Evolutionary conservation across 2,888 invertebrate species (phyloP), one percentile per base, ranked within the genome.

Genomic region (Melanostoma scalare): DNA sequence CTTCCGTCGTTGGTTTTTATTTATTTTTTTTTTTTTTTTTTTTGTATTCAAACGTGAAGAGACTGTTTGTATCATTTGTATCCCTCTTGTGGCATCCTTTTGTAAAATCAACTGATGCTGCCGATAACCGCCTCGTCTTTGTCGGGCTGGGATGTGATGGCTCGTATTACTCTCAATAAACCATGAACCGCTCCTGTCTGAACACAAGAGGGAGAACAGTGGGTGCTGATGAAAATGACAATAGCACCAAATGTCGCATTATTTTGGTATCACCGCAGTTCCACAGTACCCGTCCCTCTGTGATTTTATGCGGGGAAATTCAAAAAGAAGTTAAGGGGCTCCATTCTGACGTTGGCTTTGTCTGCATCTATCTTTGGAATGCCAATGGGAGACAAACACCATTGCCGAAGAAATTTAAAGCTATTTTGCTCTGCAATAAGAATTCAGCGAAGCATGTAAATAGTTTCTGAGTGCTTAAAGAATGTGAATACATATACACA

Each of bases 401-500:
- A 48, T 50, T 36, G 10, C 48, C 6, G 50, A 38, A 55, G 69
- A 61, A 53, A 65, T 50, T 42, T 53, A 20, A 56, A 63, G 56
- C 9, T n/a, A 69, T 55, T 73, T 67, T 67, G 52, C 31, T 20
- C 20, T 50, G 60, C 56, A 78, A 78, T 75, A 42, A 48, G 60
- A 55, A 81, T 60, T 71, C 65, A 67, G 60, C 67, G 53, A 72
- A 60, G 71, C 76, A 72, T 76, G 46, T 76, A 61, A 76, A 71
- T 76, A 53, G 58, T 9, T 69, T 60, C 60, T 36, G 72, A 69
- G 61, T 74, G 74, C 61, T 73, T 44, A 10, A 50, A 20, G 20
- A 20, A 20, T 20, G 20, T 20, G 20, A 74, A 75, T 63, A 56
- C 56, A 67, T 53, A 20, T 20, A 20, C 20, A 20, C 20, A 20